A percentile compares a stretch with the other conserved stretches of the same genome.
Evolutionary conservation across 2,113 vertebrate genomes (phyloP).

Genomic region (Morone chrysops): DNA sequence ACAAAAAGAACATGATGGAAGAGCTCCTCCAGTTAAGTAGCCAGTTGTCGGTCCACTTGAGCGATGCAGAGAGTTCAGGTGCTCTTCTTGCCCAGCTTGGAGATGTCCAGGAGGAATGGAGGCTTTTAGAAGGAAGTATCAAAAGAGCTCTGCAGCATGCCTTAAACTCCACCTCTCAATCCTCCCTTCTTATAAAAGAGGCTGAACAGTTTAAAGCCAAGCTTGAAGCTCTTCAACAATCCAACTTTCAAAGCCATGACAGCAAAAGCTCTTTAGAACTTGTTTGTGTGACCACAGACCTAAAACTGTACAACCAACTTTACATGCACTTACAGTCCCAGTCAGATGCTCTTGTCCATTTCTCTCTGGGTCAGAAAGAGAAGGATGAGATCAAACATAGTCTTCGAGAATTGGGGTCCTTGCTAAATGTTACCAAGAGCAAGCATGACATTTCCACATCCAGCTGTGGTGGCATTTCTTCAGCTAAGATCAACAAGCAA

Average conservation of each 20-base stretch:
- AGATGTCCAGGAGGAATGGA: conserved; percentile 87
- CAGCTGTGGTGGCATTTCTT: conserved; percentile 41
- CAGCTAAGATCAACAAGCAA: conserved; percentile 74
- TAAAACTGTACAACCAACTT: conserved; percentile 81
- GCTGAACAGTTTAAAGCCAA: conserved; percentile 75
- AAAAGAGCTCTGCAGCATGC: conserved; percentile 84
- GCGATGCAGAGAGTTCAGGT: conserved; percentile 84
- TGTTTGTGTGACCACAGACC: conserved; percentile 78
- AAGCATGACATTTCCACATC: conserved; percentile 45
- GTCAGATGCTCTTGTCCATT: conserved; percentile 85
- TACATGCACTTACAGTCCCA: conserved; percentile 81
- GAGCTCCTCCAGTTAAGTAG: conserved; percentile 81
- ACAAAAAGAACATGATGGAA: conserved; percentile 81
- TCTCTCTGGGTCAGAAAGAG: conserved; percentile 88
- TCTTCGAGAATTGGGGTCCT: conserved; percentile 81
- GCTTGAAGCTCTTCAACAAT: conserved; percentile 79
- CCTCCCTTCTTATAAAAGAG: conserved; percentile 77
- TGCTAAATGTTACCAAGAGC: conserved; percentile 77
- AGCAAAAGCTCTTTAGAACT: conserved; percentile 58
- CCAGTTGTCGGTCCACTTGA: conserved; percentile 82
- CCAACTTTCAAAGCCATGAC: conserved; percentile 49
- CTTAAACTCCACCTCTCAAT: conserved; percentile 77
- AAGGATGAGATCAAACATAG: conserved; percentile 79
- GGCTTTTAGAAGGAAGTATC: conserved; percentile 81
- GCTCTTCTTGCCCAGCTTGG: conserved; percentile 85